Base-by-base conservation (phyloP, 2,113 vertebrate genomes). In the Galeopterus variegatus region DNA sequence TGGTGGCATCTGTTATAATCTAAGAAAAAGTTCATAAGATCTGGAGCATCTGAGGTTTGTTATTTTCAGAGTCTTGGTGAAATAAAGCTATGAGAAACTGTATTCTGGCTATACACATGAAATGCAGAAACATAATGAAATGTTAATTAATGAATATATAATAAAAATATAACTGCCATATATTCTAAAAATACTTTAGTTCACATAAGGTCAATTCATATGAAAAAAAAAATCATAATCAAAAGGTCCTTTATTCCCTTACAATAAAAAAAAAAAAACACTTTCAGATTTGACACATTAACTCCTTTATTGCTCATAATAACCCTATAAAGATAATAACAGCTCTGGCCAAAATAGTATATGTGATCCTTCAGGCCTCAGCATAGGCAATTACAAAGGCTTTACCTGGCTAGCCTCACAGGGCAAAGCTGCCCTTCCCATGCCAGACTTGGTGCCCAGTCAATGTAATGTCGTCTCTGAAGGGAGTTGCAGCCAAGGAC, bases 171-270 rank as follows among this genome's bases (percentile, higher is more conserved):
- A 60, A 90, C 5, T 80, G 11, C 36, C 33, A 18, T 1, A 50
- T 70, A 52, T 54, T 69, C 54, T 13, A 70, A 62, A 90, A 93
- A 58, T 73, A 56, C 31, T 80, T 86, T 12, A 36, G 56, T 62
- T 10, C 19, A 67, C 28, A 9, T 75, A 41, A 28, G 31, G 52
- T 36, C 36, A 73, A 75, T 73, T 79, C 56, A 6, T 33, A 52
- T 7, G 58, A 56, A 92, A 79, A 92, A 65, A 56, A 92, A 79
- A 92, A 77, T 58, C 36, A 67, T 52, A 77, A 90, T n/a, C 21
- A 14, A 50, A 93, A 75, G n/a, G 15, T 6, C 56, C 17, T n/a
- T 90, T 67, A 69, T 45, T 76, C 4, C 2, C 72, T 75, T 67
- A 50, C 12, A 6, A 24, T 33, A 85, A 79, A 80, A 93, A 93